phyloP scores from a whole-genome alignment of 2,113 vertebrate species.

The Sylvilagus bachmani region DNA sequence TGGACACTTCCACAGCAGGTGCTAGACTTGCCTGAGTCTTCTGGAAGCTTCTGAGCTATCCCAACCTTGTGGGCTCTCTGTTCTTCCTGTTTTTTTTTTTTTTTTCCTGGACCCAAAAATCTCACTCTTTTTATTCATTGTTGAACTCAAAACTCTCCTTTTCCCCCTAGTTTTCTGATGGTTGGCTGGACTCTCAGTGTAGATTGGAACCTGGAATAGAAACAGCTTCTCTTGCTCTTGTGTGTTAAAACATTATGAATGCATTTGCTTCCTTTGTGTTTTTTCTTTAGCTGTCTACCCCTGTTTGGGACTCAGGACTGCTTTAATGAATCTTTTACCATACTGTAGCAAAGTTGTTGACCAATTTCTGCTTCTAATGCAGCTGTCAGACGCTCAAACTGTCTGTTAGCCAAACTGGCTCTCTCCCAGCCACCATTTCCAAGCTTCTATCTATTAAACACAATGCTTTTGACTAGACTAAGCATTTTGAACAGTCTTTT shows the following conservation, averaged over 20 bases:
- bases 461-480: constrained; percentile 64
- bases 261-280: constrained; percentile 6
- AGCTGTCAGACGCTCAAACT: constrained; percentile 62
- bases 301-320: constrained; percentile 34
- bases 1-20: background rate
- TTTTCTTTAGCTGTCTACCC: background rate
- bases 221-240: background rate
- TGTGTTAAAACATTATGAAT: background rate
- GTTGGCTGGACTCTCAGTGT: background rate
- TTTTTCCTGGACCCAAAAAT: background rate
- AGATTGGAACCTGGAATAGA: background rate
- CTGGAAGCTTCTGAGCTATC: background rate
- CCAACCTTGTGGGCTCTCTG: background rate
- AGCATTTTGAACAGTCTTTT: constrained; percentile 62
- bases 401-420: constrained; percentile 69
- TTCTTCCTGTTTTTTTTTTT: background rate
- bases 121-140: background rate
- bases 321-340: constrained; percentile 47
- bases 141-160: background rate
- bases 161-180: background rate
- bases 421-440: constrained; percentile 43
- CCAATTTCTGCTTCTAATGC: constrained; percentile 63
- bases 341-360: constrained; percentile 59
- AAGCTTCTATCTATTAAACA: constrained; percentile 62
- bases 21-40: background rate